Percentiles rank a stretch among this genome's conserved stretches.
Evolutionary conservation across 2,888 invertebrate genomes (phyloP).

Genomic region (Ganaspis brasiliensis): DNA sequence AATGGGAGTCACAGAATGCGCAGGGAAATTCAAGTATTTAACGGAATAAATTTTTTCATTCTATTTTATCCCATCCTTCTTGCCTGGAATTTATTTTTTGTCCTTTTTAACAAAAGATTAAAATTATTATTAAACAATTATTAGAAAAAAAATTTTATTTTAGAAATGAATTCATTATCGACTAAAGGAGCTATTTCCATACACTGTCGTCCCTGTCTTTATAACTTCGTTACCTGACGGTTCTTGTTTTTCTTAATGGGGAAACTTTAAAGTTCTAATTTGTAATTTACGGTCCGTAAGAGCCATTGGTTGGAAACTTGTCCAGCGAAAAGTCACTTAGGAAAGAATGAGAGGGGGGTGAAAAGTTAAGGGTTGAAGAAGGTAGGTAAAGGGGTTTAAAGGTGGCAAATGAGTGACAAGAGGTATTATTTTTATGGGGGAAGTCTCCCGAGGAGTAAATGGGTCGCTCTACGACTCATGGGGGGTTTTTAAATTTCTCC

Average conservation of each 20-base stretch:
- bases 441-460: conserved; percentile 68
- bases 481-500: conserved; percentile 55
- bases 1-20: too few species aligned
- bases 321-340: conserved; percentile 44
- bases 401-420: conserved; percentile 69
- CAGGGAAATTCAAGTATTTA: too few species aligned
- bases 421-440: conserved; percentile 74
- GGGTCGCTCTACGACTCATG: conserved; percentile 70
- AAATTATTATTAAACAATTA: too few species aligned
- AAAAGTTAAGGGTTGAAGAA: conserved; percentile 1
- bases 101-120: too few species aligned
- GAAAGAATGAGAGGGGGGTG: not conserved
- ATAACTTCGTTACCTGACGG: conserved; percentile 19
- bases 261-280: conserved; percentile 65
- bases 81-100: too few species aligned
- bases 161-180: not conserved
- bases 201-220: conserved; percentile 21
- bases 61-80: too few species aligned
- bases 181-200: not conserved
- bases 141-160: not conserved
- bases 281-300: conserved; percentile 67
- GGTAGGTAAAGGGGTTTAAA: conserved; percentile 56
- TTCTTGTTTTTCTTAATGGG: conserved; percentile 46
- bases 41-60: too few species aligned
- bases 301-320: conserved; percentile 32